Evolutionary conservation across 2,888 invertebrate genomes (phyloP).

Genomic region (Sinotaia quadrata): DNA sequence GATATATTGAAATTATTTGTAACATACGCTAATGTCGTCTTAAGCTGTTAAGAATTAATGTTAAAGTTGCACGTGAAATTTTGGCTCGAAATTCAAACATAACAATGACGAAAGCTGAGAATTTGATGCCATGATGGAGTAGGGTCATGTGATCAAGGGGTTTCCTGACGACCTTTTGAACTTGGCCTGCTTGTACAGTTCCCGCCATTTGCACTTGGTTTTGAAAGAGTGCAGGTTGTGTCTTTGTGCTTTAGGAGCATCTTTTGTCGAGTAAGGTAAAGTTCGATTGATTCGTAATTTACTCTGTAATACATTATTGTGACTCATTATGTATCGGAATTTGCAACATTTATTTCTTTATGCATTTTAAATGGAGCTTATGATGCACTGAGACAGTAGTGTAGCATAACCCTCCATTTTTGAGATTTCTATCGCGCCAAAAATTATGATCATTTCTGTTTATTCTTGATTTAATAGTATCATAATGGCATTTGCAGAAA

Average conservation of each 20-base stretch:
- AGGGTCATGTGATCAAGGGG: conserved; percentile 66
- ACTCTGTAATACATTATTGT: too few relatives aligned
- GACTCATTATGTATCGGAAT: background rate
- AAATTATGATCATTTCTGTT: too few relatives aligned
- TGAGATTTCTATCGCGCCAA: too few relatives aligned
- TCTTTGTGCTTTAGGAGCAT: background rate
- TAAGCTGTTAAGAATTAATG: conserved; percentile 13
- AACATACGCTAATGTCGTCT: conserved; percentile 7
- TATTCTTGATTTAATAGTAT: too few relatives aligned
- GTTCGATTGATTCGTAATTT: background rate
- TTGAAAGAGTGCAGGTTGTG: conserved; percentile 5
- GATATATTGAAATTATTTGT: conserved; percentile 16
- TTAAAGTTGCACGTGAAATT: conserved; percentile 54
- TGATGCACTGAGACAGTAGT: too few relatives aligned
- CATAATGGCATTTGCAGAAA: too few relatives aligned
- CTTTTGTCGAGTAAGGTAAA: conserved; percentile 8
- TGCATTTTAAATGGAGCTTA: too few relatives aligned
- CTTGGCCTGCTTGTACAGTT: conserved; percentile 48
- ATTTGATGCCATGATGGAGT: conserved; percentile 62
- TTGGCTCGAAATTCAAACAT: conserved; percentile 57
- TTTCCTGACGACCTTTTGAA: conserved; percentile 64
- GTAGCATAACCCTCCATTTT: too few relatives aligned
- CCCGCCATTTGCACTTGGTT: conserved; percentile 35
- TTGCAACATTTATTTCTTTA: background rate
- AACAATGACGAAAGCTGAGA: conserved; percentile 60